Percentiles rank a stretch among this genome's conserved stretches.
Conservation (phyloP, 37 sponge, comb jelly and placozoan genomes). For the Cladorhizidae sp. region DNA sequence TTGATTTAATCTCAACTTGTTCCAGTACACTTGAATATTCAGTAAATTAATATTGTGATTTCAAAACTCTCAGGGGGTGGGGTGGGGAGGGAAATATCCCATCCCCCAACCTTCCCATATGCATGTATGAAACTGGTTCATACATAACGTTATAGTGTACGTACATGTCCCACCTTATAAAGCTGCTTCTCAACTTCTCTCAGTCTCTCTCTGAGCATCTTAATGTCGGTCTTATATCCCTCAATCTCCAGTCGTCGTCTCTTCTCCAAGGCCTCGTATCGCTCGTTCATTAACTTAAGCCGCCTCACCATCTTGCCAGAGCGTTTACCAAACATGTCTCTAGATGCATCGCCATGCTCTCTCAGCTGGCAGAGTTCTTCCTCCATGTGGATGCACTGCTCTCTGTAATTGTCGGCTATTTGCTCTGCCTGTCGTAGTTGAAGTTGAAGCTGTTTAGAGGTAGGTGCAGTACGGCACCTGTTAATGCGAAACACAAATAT, state of each 20-base stretch:
- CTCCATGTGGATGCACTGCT: constrained; percentile 92
- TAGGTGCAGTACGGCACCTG: neutral
- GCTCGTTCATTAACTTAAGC: constrained; percentile 82
- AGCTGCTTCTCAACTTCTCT: constrained; percentile 95
- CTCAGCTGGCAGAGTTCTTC: constrained; percentile 87
- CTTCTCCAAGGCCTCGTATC: constrained; percentile 91
- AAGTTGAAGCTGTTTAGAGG: constrained; percentile 54
- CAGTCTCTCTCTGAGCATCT: constrained; percentile 80
- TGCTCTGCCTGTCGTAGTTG: constrained; percentile 90
- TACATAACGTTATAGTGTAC: no score
- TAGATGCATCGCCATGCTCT: constrained; percentile 85
- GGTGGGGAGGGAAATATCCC: no score
- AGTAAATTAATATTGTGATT: no score
- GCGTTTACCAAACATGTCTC: constrained; percentile 81
- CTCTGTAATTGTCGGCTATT: constrained; percentile 97
- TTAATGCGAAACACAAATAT: neutral
- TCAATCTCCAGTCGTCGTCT: constrained; percentile 90
- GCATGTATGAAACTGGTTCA: no score
- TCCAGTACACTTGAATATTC: no score
- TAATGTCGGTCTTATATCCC: constrained; percentile 98
- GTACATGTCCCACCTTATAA: constrained; percentile 84
- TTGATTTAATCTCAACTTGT: no score
- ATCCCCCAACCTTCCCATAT: no score
- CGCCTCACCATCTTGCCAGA: constrained; percentile 76
- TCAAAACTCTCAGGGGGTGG: no score